phyloP scores from a whole-genome alignment of 2,113 vertebrate species.

The Dissostichus mawsoni region DNA sequence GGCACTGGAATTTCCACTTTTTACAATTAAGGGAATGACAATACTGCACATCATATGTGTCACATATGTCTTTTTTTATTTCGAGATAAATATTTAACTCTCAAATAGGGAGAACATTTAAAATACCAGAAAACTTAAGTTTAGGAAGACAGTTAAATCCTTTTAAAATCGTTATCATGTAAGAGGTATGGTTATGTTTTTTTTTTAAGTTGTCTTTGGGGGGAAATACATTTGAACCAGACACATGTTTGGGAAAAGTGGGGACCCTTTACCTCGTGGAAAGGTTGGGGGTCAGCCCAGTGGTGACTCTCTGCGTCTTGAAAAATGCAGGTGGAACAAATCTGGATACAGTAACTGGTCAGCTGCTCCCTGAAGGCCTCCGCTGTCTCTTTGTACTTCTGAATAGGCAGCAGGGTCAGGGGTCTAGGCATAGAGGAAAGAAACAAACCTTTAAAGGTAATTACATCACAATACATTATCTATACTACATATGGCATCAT shows the following conservation, averaged over 20 bases:
- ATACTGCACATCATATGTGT: constrained; percentile 68
- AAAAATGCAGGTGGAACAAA: constrained; percentile 92
- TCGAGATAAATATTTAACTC: neutral
- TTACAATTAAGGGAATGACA: constrained; percentile 67
- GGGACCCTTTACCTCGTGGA: constrained; percentile 89
- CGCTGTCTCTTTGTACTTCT: constrained; percentile 89
- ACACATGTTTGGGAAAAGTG: neutral
- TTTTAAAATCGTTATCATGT: neutral
- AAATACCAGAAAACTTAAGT: neutral
- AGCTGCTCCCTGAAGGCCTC: constrained; percentile 88
- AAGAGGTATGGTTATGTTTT: neutral
- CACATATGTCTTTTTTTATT: constrained; percentile 45
- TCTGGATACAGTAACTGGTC: constrained; percentile 89
- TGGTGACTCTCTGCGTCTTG: constrained; percentile 95
- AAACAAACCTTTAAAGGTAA: constrained; percentile 70
- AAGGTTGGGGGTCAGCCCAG: constrained; percentile 93
- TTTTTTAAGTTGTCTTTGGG: neutral
- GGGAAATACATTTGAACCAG: neutral
- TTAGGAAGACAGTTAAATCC: neutral
- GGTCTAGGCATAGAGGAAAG: constrained; percentile 84
- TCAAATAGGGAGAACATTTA: neutral
- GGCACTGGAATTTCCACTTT: constrained; percentile 49
- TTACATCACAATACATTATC: constrained; percentile 15
- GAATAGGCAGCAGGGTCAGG: constrained; percentile 88
- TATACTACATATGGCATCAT: constrained; percentile 3